phyloP scores from a whole-genome alignment of 2,797 vertebrate genomes.

The Hephaestus fuliginosus region DNA sequence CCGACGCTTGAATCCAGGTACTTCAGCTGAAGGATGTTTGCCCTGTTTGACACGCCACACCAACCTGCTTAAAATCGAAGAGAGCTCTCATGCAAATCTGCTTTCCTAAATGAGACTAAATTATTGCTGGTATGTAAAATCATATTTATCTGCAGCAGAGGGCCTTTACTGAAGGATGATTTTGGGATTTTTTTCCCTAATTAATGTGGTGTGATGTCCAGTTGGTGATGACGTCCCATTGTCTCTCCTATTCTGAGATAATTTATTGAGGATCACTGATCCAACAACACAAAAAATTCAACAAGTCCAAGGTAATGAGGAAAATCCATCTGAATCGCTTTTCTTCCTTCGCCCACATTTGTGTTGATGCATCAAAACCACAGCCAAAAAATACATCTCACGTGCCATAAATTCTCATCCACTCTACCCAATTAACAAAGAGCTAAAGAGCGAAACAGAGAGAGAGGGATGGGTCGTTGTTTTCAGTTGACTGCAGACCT shows the following conservation, averaged over 20 bases:
- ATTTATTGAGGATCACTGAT: background rate
- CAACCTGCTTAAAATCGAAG: background rate
- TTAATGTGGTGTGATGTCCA: background rate
- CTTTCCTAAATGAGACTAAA: background rate
- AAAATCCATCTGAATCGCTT: background rate
- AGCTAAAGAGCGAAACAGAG: background rate
- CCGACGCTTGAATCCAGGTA: background rate
- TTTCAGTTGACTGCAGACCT: background rate
- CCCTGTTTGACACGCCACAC: background rate
- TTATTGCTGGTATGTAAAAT: background rate
- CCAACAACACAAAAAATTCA: background rate
- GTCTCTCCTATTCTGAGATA: background rate
- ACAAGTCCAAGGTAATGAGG: background rate
- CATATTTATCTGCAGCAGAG: background rate
- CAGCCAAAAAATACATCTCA: background rate
- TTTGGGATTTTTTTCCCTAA: background rate
- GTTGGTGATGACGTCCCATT: background rate
- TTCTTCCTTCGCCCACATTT: background rate
- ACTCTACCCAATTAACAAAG: slow-evolving; percentile 7
- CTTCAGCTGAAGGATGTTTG: slow-evolving; percentile 1
- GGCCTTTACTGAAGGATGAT: background rate
- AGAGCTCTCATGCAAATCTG: background rate
- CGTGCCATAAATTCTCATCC: background rate
- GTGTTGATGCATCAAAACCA: background rate
- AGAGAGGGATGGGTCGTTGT: background rate